Evolutionary conservation across 2,797 vertebrate species (phyloP), one percentile per base, ranked within the genome.

Genomic region (Eospalax fontanierii): DNA sequence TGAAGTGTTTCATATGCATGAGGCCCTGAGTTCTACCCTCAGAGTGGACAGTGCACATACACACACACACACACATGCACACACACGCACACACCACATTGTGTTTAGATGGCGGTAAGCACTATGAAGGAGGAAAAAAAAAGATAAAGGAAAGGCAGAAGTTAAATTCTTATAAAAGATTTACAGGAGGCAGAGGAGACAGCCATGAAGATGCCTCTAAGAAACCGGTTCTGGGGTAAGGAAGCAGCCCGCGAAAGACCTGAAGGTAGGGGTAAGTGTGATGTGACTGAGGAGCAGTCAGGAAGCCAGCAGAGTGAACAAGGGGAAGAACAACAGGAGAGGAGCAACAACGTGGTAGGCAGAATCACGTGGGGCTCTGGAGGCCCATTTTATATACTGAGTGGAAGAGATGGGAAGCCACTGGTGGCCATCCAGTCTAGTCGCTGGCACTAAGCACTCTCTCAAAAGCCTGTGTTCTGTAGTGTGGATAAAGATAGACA

Each of bases 401-500:
- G 24, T 87, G 63, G 87, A 22, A 66, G 73, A 95, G 63, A 71
- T 40, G 28, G 38, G 35, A 91, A 81, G 28, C 43, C 1, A 12
- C 73, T 76, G 40, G 54, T 33, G 38, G n/a, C 84, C 88, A 88
- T 61, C 50, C 59, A 87, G 38, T 57, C 43, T 70, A 83, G 24
- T 38, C 76, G 84, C 35, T 43, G 78, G 50, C n/a, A 74, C 28
- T 38, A 70, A 54, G 14, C 80, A 76, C 88, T 95, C 82, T 94
- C 50, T 89, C 87, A 65, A 83, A 90, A 95, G 35, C 21, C 65
- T 79, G 33, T 94, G 57, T 28, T 90, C 50, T 94, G 68, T 65
- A 61, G 24, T 93, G 89, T 30, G 78, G n/a, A 75, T 38, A 54
- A 28, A 18, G 28, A 75, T 66, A 95, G 66, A 91, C 54, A 83